Evolutionary conservation across 2,797 vertebrate species (phyloP).

Genomic region (Percopsis omiscomaycus): DNA sequence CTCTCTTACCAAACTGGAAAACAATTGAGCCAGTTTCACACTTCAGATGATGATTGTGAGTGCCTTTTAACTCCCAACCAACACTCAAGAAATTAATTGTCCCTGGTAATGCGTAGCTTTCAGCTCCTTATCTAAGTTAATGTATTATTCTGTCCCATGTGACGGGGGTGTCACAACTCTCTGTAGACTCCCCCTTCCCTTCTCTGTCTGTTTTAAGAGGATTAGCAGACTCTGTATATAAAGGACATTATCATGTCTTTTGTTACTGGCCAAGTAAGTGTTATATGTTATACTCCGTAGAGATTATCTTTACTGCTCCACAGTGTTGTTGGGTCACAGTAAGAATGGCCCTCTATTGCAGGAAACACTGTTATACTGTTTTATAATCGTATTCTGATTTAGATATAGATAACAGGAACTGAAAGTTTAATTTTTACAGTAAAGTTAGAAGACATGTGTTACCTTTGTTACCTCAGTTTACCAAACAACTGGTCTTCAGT

Average conservation of each 20-base stretch:
- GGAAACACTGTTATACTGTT: too few species aligned
- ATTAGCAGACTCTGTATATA: conserved; percentile 71
- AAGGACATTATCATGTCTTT: conserved; percentile 74
- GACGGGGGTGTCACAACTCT: conserved; percentile 20
- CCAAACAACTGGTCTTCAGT: too few species aligned
- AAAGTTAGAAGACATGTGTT: too few species aligned
- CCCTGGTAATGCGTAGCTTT: conserved; percentile 49
- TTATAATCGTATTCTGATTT: too few species aligned
- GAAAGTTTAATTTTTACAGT: too few species aligned
- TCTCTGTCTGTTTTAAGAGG: conserved; percentile 68
- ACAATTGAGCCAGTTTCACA: too few species aligned
- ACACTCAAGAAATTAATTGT: conserved; percentile 48
- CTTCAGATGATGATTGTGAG: too few species aligned
- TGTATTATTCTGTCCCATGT: conserved; percentile 60
- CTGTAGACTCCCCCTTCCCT: background rate
- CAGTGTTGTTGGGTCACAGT: conserved; percentile 34
- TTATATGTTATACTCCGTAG: conserved; percentile 58
- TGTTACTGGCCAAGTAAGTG: conserved; percentile 66
- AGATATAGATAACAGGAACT: too few species aligned
- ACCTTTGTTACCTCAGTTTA: too few species aligned
- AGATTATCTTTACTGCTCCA: conserved; percentile 51
- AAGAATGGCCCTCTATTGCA: background rate
- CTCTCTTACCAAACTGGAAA: background rate
- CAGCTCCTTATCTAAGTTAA: conserved; percentile 67
- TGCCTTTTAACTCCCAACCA: background rate